Percentiles rank a stretch among this genome's conserved stretches.
Evolutionary conservation across 2,113 vertebrate species (phyloP).

Genomic region (Ariopsis seemanni): DNA sequence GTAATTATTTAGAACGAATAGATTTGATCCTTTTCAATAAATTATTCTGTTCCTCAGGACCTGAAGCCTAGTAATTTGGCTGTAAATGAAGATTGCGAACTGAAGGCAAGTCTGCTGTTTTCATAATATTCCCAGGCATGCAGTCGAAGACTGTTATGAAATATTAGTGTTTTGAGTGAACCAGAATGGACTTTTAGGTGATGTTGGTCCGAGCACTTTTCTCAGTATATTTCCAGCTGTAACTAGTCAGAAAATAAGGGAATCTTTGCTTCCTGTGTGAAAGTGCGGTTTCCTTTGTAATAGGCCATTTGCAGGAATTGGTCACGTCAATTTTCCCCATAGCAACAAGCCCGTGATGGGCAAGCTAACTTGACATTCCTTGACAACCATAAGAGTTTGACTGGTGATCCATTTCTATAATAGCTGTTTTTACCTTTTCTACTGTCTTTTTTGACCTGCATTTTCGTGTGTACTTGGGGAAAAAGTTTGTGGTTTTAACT

Average conservation of each 20-base stretch:
- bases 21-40: neutral
- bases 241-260: neutral
- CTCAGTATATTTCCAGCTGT: neutral
- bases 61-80: constrained; percentile 96
- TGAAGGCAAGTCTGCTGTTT: constrained; percentile 78
- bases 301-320: too few relatives aligned
- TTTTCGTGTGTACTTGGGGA: too few relatives aligned
- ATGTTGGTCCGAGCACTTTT: neutral
- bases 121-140: neutral
- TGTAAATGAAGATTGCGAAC: constrained; percentile 98
- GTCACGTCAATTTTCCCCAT: too few relatives aligned
- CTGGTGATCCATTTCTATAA: too few relatives aligned
- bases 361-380: too few relatives aligned
- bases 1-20: neutral
- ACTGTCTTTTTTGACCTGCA: too few relatives aligned
- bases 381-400: too few relatives aligned
- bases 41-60: constrained; percentile 75
- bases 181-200: neutral
- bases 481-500: too few relatives aligned
- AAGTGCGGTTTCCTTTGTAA: neutral
- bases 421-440: too few relatives aligned
- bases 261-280: neutral
- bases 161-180: neutral
- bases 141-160: neutral
- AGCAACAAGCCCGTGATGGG: too few relatives aligned